A percentile compares a stretch with the other conserved stretches of the same genome.
phyloP scores from a whole-genome alignment of 1,140 invertebrate genomes.

The Brachionus rotundiformis region DNA sequence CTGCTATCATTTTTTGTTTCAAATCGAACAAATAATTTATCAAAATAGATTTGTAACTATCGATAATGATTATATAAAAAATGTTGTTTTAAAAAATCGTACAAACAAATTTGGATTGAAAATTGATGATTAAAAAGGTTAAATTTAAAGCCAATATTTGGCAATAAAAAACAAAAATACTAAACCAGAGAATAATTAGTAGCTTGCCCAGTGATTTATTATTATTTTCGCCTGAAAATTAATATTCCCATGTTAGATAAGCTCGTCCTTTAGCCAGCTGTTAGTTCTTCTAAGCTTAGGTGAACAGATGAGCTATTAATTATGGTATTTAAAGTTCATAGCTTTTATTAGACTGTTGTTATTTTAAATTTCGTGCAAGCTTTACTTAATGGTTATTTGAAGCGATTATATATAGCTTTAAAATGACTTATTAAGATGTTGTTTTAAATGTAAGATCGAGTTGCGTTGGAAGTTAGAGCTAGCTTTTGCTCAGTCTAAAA shows the following conservation, averaged over 20 bases:
- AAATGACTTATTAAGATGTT: slow-evolving; percentile 8
- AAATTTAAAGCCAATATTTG: background rate
- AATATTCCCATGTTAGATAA: background rate
- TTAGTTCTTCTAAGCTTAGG: background rate
- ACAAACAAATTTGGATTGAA: background rate
- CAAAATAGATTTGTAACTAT: background rate
- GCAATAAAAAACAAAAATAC: background rate
- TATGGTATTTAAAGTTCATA: background rate
- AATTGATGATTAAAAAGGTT: background rate
- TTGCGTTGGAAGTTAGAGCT: background rate
- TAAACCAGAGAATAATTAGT: background rate
- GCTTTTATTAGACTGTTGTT: slow-evolving; percentile 11
- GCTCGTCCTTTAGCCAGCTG: background rate
- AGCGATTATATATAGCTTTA: background rate
- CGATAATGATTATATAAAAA: background rate
- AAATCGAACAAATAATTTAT: background rate
- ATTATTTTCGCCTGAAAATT: background rate
- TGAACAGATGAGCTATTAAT: slow-evolving; percentile 5
- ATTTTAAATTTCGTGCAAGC: background rate
- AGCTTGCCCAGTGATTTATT: slow-evolving; percentile 1
- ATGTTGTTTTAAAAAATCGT: background rate
- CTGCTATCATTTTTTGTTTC: too few relatives aligned
- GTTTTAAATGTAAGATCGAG: background rate
- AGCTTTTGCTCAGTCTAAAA: background rate
- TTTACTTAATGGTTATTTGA: background rate